These are phyloP conservation scores for Chloroclysta siterata DNA, from an alignment of 2,888 invertebrate genomes.

Conservation along the genomic window DNA sequence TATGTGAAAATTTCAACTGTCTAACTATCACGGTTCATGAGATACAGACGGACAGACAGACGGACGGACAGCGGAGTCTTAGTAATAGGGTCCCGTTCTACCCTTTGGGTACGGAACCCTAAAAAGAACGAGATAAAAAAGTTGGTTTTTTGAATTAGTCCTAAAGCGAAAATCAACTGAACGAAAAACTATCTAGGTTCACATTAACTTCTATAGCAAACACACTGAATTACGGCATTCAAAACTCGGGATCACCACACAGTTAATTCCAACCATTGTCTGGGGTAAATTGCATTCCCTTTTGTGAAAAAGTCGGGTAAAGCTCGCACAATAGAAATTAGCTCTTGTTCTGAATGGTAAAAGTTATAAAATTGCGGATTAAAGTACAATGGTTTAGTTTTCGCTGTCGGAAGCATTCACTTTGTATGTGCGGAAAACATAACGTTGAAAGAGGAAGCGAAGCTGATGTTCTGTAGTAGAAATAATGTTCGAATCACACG, in stretches of 20 bases:
- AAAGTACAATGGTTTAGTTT: slow-evolving; percentile 35
- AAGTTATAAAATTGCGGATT: slow-evolving; percentile 35
- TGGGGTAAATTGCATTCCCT: slow-evolving; percentile 54
- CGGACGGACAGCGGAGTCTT: too few relatives aligned
- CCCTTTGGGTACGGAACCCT: too few relatives aligned
- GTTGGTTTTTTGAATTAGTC: not conserved
- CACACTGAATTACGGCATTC: slow-evolving; percentile 40
- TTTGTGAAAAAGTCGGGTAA: slow-evolving; percentile 49
- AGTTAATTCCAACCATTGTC: slow-evolving; percentile 61
- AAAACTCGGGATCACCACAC: slow-evolving; percentile 48
- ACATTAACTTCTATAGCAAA: slow-evolving; percentile 24
- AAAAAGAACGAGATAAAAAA: too few relatives aligned
- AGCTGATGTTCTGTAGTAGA: slow-evolving; percentile 27
- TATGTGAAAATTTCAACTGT: too few relatives aligned
- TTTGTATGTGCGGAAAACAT: slow-evolving; percentile 41
- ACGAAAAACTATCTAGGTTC: slow-evolving; percentile 14
- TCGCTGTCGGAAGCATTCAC: slow-evolving; percentile 38
- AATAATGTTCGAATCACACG: slow-evolving; percentile 15
- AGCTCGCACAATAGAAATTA: slow-evolving; percentile 38
- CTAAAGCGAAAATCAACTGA: slow-evolving; percentile 9
- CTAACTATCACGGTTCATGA: too few relatives aligned
- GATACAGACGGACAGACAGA: too few relatives aligned
- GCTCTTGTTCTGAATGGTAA: slow-evolving; percentile 34
- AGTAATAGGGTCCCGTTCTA: too few relatives aligned
- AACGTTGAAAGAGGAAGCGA: slow-evolving; percentile 45